Base-by-base conservation (phyloP, 1,140 invertebrate species). In the Tetragnatha versicolor region DNA sequence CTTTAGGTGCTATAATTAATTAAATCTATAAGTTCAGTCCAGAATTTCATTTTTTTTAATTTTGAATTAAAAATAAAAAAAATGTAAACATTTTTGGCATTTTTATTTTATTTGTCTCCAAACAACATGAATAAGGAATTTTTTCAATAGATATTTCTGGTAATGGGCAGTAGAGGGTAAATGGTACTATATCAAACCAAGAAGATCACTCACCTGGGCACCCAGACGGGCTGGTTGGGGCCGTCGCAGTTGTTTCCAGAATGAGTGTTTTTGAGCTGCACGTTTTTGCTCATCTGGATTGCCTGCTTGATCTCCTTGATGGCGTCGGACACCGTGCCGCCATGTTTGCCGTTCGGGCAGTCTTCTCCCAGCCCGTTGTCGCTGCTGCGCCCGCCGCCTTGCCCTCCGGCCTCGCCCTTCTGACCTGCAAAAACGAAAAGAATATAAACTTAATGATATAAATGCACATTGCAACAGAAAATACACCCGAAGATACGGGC, bases 301-400 rank as follows among this genome's bases (percentile, higher is more conserved):
- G 92, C 92, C 81, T 92, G 89, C 79, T 91, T 89, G 81, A 93
- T 93, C 83, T 93, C 93, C 84, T 93, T 92, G 82, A 94, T 92
- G 22, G 92, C 92, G 79, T 92, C 91, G 83, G 93, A 92, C 9
- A 93, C 89, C 3, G 47, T 60, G 6, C 29, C 55, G 10, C 33
- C 45, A 9, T 29, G 39, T 35, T 79, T 79, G 25, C 47, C 63
- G 12, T 79, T 69, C 37, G 63, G 17, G 12, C 76, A 79, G 1
- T 79, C 76, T 17, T 66, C 76, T 5, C 31, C n/a, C 35, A 69
- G 27, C 5, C 37, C 63, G 35, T 47, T 61, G 39, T 76, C 72
- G 17, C 31, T 66, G n/a, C 29, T 65, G 60, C 12, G 66, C 39
- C 51, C 78, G 49, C 10, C 55, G 68, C 17, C 68, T 79, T 53